phyloP scores from a whole-genome alignment of 2,888 invertebrate species.

The Drosophila phalerata region DNA sequence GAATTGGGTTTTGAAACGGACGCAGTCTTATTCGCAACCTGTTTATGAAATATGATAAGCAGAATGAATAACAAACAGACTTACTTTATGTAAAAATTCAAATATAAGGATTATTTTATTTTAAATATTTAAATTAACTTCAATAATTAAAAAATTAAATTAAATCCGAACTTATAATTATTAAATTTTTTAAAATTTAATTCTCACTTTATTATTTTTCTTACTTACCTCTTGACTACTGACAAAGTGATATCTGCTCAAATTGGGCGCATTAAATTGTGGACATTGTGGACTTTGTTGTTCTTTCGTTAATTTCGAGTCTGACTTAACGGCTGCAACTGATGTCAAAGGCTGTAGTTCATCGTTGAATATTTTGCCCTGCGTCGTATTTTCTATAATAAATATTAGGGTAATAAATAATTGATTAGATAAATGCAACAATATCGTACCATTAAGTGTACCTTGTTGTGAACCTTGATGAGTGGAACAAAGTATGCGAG shows the following conservation, averaged over 20 bases:
- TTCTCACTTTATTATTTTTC: not conserved
- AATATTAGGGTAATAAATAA: not conserved
- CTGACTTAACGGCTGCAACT: constrained; percentile 19
- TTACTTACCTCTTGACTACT: constrained; percentile 86
- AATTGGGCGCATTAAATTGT: constrained; percentile 87
- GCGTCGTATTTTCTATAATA: constrained; percentile 39
- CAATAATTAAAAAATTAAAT: too few relatives aligned
- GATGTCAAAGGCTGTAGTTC: constrained; percentile 17
- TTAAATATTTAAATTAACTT: too few relatives aligned
- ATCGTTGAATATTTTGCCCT: constrained; percentile 32
- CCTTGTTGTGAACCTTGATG: constrained; percentile 1
- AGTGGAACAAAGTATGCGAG: constrained; percentile 45
- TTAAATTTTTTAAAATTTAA: too few relatives aligned
- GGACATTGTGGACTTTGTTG: constrained; percentile 60
- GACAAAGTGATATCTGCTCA: constrained; percentile 88
- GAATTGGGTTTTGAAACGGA: constrained; percentile 42
- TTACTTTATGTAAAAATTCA: too few relatives aligned
- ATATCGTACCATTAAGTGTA: not conserved
- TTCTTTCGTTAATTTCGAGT: constrained; percentile 47
- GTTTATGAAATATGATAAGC: not conserved
- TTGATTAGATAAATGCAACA: not conserved
- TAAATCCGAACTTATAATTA: too few relatives aligned
- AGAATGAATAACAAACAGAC: too few relatives aligned
- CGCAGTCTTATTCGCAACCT: constrained; percentile 63
- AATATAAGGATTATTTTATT: too few relatives aligned